Evolutionary conservation across 2,888 invertebrate genomes (phyloP), one percentile per base, ranked within the genome.

Genomic region (Abscondita cerata): DNA sequence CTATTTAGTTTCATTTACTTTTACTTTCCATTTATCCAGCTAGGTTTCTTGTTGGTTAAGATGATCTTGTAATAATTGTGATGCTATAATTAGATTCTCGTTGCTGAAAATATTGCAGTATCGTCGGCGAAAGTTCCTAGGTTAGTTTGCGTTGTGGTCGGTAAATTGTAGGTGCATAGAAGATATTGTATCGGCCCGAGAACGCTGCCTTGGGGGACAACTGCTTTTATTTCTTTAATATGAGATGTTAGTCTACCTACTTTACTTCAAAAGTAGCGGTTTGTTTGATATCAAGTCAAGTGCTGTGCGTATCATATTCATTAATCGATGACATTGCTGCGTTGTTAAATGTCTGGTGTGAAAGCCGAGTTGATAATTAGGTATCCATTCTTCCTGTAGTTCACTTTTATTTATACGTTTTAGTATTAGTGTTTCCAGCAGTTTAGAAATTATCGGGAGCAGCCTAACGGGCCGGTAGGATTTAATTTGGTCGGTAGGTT

Each of bases 401-500:
- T 25, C 50, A 25, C 33, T 25, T 50, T 50, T 11, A 11, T 33
- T 33, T 33, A 50, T 50, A 33, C 13, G 25, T 50, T 20, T 50
- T 25, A 50, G 15, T 50, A 20, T 25, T 50, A n/a, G 15, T 50
- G 25, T 50, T 50, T 50, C 12, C 19, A 47, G 47, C 47, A 47
- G 20, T 20, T 47, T 47, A 19, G 9, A 47, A 20, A 47, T 19
- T 47, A 18, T 47, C 19, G 47, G 50, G 12, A 50, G 25, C 13
- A 50, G 33, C 15, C 50, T 20, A 18, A 47, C 25, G 12, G 47
- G 20, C n/a, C n/a, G n/a, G n/a, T 25, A 25, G 2, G 25, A 25
- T 25, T 25, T 25, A 6, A 25, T 25, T 25, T 2, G 25, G 25
- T 25, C 6, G n/a, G 25, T 4, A 25, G 6, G 25, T 2, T 6